Conservation (phyloP, 2,113 vertebrate species). For the Trichechus manatus region DNA sequence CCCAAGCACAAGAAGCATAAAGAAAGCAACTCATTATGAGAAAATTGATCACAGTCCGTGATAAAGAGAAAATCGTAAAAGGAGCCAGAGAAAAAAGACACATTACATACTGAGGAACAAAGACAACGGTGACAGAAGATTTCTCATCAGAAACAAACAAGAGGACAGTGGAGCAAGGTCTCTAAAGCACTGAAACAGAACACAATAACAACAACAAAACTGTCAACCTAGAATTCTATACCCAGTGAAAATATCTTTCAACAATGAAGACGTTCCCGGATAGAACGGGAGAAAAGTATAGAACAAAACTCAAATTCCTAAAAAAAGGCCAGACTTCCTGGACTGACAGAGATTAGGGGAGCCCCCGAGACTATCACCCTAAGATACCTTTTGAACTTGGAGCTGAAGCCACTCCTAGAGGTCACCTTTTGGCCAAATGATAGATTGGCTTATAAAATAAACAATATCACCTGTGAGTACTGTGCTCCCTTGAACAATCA, state of each 20-base stretch:
- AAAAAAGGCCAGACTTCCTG: too few relatives aligned
- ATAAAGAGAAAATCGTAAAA: background rate
- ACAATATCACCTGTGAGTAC: background rate
- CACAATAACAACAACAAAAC: too few relatives aligned
- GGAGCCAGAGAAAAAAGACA: background rate
- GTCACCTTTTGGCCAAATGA: background rate
- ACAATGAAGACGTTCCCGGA: too few relatives aligned
- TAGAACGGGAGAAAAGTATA: too few relatives aligned
- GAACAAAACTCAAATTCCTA: too few relatives aligned
- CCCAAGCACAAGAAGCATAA: accelerated
- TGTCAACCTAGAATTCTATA: accelerated
- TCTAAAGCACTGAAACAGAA: too few relatives aligned
- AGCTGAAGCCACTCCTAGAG: background rate
- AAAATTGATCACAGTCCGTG: accelerated
- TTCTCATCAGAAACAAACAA: accelerated
- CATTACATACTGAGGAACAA: accelerated
- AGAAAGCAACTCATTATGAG: accelerated
- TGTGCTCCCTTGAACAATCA: too few relatives aligned
- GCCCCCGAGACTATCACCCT: background rate
- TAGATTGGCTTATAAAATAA: background rate
- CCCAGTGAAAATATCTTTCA: background rate
- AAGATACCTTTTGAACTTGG: background rate
- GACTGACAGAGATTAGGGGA: background rate
- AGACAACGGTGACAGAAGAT: accelerated
- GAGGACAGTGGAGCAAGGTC: accelerated